Evolutionary conservation across 2,888 invertebrate species (phyloP).

Genomic region (Microctonus aethiopoides): DNA sequence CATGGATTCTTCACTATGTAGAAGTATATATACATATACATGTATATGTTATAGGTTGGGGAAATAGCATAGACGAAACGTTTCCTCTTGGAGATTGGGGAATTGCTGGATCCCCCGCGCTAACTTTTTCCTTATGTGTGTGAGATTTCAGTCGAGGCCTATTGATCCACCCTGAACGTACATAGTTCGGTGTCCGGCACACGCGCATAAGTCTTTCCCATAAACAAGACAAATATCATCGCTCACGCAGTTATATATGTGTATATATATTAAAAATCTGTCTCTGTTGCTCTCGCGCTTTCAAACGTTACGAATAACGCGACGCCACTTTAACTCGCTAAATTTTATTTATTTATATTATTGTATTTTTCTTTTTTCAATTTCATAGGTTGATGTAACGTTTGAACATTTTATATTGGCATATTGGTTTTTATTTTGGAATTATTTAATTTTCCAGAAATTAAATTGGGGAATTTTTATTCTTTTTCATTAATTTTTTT

Average conservation of each 20-base stretch:
- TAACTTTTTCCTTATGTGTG: constrained; percentile 45
- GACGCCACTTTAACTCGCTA: constrained; percentile 27
- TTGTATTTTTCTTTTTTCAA: neutral
- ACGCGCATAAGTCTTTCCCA: constrained; percentile 66
- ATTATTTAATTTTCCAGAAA: too few relatives aligned
- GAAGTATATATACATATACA: neutral
- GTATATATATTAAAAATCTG: constrained; percentile 59
- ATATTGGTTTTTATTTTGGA: neutral
- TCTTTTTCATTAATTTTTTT: too few relatives aligned
- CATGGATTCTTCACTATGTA: neutral
- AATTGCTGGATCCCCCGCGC: constrained; percentile 9
- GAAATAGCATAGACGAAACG: constrained; percentile 30
- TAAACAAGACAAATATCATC: constrained; percentile 68
- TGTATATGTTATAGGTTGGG: constrained; percentile 29
- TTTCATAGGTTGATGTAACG: neutral
- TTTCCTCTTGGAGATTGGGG: constrained; percentile 34
- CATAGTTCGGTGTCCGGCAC: constrained; percentile 60
- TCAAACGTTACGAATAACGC: constrained; percentile 31
- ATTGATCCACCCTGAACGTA: constrained; percentile 57
- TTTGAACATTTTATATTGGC: neutral
- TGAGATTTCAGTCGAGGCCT: constrained; percentile 64
- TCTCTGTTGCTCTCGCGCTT: constrained; percentile 40
- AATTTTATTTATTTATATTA: constrained; percentile 9
- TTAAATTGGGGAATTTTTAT: too few relatives aligned
- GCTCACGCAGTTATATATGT: constrained; percentile 57